Evolutionary conservation across 2,113 vertebrate genomes (phyloP).

Genomic region (Aramus guarauna): DNA sequence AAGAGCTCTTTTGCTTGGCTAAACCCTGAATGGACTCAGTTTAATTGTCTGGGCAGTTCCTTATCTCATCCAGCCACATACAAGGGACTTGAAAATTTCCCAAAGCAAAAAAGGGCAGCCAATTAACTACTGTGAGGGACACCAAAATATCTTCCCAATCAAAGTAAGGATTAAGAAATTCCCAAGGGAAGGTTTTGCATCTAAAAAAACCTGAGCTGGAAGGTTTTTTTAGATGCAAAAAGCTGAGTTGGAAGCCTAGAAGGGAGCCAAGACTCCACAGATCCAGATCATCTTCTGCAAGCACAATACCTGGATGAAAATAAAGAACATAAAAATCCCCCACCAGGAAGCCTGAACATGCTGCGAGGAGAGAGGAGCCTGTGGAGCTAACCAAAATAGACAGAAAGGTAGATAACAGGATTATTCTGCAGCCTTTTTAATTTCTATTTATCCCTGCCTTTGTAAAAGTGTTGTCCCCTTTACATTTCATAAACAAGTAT

Average conservation of each 20-base stretch:
- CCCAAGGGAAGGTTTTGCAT: not conserved
- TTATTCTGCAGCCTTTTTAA: not conserved
- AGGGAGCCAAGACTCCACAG: not conserved
- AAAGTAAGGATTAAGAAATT: not conserved
- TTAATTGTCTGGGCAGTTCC: not conserved
- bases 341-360: not conserved
- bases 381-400: not conserved
- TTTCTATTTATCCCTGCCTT: not conserved
- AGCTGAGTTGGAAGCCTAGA: not conserved
- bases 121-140: not conserved
- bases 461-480: not conserved
- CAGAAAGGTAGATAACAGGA: not conserved
- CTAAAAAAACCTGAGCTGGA: not conserved
- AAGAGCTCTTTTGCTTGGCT: not conserved
- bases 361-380: not conserved
- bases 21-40: not conserved
- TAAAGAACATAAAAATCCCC: not conserved
- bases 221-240: too few species aligned
- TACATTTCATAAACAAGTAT: not conserved
- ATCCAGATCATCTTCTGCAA: not conserved
- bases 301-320: not conserved
- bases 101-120: not conserved
- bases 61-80: not conserved
- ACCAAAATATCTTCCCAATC: not conserved
- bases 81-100: not conserved